Evolutionary conservation across 2,113 vertebrate species (phyloP), one percentile per base, ranked within the genome.

Genomic region (Ellobius talpinus): DNA sequence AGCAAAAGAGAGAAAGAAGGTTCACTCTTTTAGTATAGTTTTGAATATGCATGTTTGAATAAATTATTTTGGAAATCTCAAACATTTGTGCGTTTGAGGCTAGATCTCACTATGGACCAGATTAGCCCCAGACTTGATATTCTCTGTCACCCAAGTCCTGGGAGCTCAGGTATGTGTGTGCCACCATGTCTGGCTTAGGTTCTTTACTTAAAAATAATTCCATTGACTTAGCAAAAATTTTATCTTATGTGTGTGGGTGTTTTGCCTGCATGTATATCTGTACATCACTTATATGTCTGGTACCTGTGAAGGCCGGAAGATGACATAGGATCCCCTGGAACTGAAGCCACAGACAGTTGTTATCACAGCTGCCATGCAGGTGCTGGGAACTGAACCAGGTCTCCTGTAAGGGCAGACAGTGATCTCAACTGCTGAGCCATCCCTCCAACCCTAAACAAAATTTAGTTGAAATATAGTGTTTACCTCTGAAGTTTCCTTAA

Each of bases 401-500:
- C 61, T 7, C 19, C 61, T 33, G 55, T 8, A 42, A 65, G 14
- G 33, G 9, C 24, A 86, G 82, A 14, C 39, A 76, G 79, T 68
- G 24, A 23, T 31, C 39, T 45, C 4, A 65, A 31, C n/a, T 16
- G 55, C 81, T 63, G 81, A 61, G 17, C 58, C 14, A 5, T 19
- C 81, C 63, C 58, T 85, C 58, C 13, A 65, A 52, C 78, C 33
- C 52, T 58, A 14, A 39, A 82, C 52, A 26, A 39, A 82, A 39
- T 82, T 23, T 39, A 61, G 79, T 39, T 82, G 21, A 82, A 82
- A 58, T 82, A 39, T 14, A 16, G 2, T 79, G 9, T 79, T 87
- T 78, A 29, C 19, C 26, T 92, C 95, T 95, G 70, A 16, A 79
- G 11, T 72, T 93, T 65, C 79, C 36, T 89, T 36, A 23, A 79